A percentile compares a stretch with the other conserved stretches of the same genome.
phyloP scores from a whole-genome alignment of 2,888 invertebrate genomes.

The Eupithecia centaureata region DNA sequence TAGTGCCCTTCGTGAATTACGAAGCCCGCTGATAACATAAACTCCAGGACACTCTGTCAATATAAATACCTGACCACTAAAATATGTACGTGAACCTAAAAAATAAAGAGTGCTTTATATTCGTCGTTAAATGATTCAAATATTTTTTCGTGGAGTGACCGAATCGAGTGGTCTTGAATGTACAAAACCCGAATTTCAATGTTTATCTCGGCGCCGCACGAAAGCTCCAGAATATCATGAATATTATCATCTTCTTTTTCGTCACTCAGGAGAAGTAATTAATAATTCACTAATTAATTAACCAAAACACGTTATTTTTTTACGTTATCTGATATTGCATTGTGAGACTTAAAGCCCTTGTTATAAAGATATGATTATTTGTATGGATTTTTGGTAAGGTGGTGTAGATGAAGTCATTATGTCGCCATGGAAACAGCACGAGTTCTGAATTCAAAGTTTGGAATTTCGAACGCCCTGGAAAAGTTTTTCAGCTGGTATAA shows the following conservation, averaged over 20 bases:
- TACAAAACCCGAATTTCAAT: constrained; percentile 8
- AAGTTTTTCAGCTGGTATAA: constrained; percentile 24
- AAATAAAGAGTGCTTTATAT: neutral
- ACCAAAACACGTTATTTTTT: constrained; percentile 6
- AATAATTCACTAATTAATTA: constrained; percentile 36
- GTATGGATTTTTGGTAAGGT: constrained; percentile 4
- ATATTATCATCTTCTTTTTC: constrained; percentile 29
- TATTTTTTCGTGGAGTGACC: neutral
- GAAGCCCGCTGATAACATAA: neutral
- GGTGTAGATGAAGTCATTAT: constrained; percentile 40
- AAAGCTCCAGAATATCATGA: constrained; percentile 25
- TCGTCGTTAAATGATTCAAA: neutral
- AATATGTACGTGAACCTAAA: neutral
- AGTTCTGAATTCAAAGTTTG: constrained; percentile 58
- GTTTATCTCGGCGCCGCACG: constrained; percentile 13
- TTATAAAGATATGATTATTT: constrained; percentile 12
- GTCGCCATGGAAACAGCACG: constrained; percentile 60
- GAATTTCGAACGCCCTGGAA: constrained; percentile 56
- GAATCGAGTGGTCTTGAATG: neutral
- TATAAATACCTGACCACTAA: neutral
- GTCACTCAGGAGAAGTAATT: constrained; percentile 27
- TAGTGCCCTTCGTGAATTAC: constrained; percentile 21
- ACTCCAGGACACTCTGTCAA: neutral
- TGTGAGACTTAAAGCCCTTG: neutral
- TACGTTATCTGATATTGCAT: neutral